phyloP scores from a whole-genome alignment of 2,888 invertebrate genomes.

The Taphrorychus bicolor region DNA sequence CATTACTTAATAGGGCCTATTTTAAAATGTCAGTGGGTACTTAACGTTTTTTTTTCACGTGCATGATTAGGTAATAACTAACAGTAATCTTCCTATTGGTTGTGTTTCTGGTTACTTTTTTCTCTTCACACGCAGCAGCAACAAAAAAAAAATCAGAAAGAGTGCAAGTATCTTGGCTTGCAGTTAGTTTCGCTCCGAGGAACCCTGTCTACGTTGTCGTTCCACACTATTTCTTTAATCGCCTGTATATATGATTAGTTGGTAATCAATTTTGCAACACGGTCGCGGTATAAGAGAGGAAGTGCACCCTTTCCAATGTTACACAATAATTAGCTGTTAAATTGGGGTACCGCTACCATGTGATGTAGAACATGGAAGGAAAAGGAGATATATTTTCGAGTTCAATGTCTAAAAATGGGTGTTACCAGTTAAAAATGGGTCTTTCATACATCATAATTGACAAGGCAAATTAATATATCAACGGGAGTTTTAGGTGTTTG shows the following conservation, averaged over 20 bases:
- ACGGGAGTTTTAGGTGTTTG: no score
- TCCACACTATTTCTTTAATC: slow-evolving; percentile 7
- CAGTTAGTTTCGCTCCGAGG: neutral
- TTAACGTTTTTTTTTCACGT: neutral
- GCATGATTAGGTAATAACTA: no score
- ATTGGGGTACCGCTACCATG: neutral
- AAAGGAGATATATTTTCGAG: no score
- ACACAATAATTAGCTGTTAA: neutral
- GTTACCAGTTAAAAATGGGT: no score
- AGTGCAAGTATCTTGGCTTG: neutral
- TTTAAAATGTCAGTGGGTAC: neutral
- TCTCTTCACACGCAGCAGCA: no score
- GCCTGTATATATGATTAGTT: slow-evolving; percentile 1
- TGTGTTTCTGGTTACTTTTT: neutral
- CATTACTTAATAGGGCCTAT: neutral
- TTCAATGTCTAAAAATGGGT: no score
- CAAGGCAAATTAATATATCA: no score
- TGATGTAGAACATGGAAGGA: no score
- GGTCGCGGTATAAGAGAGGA: neutral
- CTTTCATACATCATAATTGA: no score
- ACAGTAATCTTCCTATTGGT: no score
- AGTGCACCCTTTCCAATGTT: slow-evolving; percentile 8
- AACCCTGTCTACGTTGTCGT: neutral
- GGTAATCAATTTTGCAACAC: neutral
- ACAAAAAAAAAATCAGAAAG: neutral